Evolutionary conservation across 2,113 vertebrate species (phyloP).

Genomic region (Panthera tigris): DNA sequence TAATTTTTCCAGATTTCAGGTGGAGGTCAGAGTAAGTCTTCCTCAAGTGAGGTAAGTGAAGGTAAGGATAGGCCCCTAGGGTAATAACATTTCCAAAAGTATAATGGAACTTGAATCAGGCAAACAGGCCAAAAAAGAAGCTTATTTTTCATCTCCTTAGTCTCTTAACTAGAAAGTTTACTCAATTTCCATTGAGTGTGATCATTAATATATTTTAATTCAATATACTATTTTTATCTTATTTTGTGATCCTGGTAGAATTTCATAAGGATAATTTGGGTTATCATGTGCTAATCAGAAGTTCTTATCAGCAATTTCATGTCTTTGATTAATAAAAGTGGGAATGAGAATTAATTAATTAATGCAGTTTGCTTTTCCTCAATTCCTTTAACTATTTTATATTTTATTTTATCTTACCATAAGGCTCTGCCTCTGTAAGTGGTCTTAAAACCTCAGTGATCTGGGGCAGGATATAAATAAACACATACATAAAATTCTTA

Average conservation of each 20-base stretch:
- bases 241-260: not conserved
- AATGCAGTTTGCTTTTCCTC: not conserved
- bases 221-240: not conserved
- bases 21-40: not conserved
- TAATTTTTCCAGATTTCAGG: not conserved
- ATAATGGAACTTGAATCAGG: not conserved
- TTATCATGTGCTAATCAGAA: not conserved
- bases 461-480: not conserved
- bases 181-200: not conserved
- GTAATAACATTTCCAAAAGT: not conserved
- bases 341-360: not conserved
- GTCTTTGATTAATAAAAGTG: constrained; percentile 1
- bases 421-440: not conserved
- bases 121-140: not conserved
- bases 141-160: not conserved
- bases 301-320: not conserved
- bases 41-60: not conserved
- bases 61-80: not conserved
- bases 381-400: not conserved
- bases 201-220: not conserved
- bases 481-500: not conserved
- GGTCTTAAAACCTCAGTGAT: not conserved
- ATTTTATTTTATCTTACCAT: not conserved
- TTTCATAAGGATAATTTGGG: not conserved
- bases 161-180: not conserved